Conservation (phyloP, 2,113 vertebrate species). For the Sitta europaea region DNA sequence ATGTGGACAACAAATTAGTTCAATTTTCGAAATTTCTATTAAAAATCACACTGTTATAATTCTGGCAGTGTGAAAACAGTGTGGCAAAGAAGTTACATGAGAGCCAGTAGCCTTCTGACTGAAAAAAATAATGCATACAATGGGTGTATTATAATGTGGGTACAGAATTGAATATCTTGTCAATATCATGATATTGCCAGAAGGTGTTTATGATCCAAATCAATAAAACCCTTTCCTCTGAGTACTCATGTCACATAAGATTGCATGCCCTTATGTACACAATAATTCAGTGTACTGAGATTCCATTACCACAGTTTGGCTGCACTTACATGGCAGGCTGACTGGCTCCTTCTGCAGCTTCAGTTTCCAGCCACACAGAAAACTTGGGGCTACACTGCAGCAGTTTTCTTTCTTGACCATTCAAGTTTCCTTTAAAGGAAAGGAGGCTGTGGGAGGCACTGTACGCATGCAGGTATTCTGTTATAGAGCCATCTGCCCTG, state of each 20-base stretch:
- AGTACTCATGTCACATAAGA: neutral
- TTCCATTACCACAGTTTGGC: neutral
- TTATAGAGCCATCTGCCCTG: neutral
- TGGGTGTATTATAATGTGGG: neutral
- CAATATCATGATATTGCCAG: neutral
- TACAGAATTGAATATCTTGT: neutral
- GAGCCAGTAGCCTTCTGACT: neutral
- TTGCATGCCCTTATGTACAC: neutral
- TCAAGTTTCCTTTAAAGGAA: neutral
- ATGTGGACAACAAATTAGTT: neutral
- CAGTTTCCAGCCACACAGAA: neutral
- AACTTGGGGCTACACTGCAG: neutral
- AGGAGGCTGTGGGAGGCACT: neutral
- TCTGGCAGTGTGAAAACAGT: neutral
- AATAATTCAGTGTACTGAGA: neutral
- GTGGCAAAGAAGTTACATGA: neutral
- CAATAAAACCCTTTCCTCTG: neutral
- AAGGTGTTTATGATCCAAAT: neutral
- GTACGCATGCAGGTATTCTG: neutral
- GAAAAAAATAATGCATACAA: neutral
- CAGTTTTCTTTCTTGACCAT: neutral
- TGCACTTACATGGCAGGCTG: neutral
- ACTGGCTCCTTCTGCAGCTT: neutral
- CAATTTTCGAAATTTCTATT: neutral
- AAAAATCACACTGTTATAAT: neutral